These are phyloP conservation scores for Dinoponera quadriceps DNA, from an alignment of 1,140 invertebrate genomes.

Conservation along the genomic window DNA sequence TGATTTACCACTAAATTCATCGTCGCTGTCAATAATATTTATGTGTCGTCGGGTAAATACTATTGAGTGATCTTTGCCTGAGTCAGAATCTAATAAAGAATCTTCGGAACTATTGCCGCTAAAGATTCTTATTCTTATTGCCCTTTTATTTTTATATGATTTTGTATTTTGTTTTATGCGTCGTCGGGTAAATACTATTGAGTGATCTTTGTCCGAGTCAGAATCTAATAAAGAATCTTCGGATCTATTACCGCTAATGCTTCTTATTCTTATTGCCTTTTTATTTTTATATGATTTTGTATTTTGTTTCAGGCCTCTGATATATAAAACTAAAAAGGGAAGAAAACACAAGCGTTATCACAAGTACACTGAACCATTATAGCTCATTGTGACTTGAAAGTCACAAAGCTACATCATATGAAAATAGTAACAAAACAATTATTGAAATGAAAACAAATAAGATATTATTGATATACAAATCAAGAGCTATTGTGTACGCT, in stretches of 20 bases:
- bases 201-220: slow-evolving; percentile 11
- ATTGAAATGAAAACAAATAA: slow-evolving; percentile 1
- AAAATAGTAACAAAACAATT: slow-evolving; percentile 1
- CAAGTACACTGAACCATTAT: slow-evolving; percentile 1
- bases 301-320: slow-evolving; percentile 29
- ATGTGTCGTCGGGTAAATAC: slow-evolving; percentile 46
- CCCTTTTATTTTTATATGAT: slow-evolving; percentile 30
- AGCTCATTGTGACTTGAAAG: background rate
- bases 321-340: background rate
- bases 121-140: slow-evolving; percentile 28
- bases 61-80: slow-evolving; percentile 16
- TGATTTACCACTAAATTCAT: slow-evolving; percentile 46
- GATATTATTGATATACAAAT: slow-evolving; percentile 2
- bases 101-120: slow-evolving; percentile 47
- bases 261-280: slow-evolving; percentile 23
- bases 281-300: slow-evolving; percentile 22
- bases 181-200: slow-evolving; percentile 46
- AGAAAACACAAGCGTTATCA: slow-evolving; percentile 16
- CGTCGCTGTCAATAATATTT: slow-evolving; percentile 47
- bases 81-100: slow-evolving; percentile 51
- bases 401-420: slow-evolving; percentile 6
- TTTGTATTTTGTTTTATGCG: slow-evolving; percentile 48
- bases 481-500: background rate
- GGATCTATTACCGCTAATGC: slow-evolving; percentile 25
- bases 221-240: slow-evolving; percentile 51